Evolutionary conservation across 1,140 invertebrate species (phyloP).

Genomic region (Thaumatotibia leucotreta): DNA sequence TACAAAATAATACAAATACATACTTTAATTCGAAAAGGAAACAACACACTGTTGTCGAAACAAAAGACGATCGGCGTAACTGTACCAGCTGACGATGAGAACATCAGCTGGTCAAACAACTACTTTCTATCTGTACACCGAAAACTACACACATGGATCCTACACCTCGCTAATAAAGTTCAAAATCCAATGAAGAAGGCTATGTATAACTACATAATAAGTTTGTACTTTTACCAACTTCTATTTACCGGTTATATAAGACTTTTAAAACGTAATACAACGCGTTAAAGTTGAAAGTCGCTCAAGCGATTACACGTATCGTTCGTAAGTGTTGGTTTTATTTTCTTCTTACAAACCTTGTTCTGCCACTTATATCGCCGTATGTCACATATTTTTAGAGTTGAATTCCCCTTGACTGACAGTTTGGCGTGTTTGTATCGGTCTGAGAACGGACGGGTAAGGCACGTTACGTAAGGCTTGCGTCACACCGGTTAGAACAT

Average conservation of each 20-base stretch:
- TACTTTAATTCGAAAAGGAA: background rate
- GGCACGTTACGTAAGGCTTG: slow-evolving; percentile 32
- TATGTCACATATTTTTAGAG: background rate
- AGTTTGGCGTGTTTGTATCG: background rate
- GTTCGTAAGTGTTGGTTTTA: background rate
- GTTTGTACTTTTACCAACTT: background rate
- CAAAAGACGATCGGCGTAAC: background rate
- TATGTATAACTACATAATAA: background rate
- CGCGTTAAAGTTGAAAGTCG: background rate
- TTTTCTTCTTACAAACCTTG: background rate
- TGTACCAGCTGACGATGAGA: background rate
- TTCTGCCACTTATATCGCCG: background rate
- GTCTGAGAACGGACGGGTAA: slow-evolving; percentile 16
- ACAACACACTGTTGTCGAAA: slow-evolving; percentile 3
- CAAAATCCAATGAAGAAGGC: background rate
- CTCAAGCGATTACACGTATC: background rate
- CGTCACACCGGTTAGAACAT: slow-evolving; percentile 25
- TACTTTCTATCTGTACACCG: background rate
- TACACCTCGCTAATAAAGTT: background rate
- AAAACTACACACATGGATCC: background rate
- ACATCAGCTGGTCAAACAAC: slow-evolving; percentile 4
- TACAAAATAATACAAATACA: too few species aligned
- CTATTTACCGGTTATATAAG: background rate
- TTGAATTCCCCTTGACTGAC: background rate
- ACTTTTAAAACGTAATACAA: background rate